Percentiles rank a stretch among this genome's conserved stretches.
These are phyloP conservation scores for Dascyllus trimaculatus DNA, from an alignment of 2,113 vertebrate genomes.

Conservation along the genomic window DNA sequence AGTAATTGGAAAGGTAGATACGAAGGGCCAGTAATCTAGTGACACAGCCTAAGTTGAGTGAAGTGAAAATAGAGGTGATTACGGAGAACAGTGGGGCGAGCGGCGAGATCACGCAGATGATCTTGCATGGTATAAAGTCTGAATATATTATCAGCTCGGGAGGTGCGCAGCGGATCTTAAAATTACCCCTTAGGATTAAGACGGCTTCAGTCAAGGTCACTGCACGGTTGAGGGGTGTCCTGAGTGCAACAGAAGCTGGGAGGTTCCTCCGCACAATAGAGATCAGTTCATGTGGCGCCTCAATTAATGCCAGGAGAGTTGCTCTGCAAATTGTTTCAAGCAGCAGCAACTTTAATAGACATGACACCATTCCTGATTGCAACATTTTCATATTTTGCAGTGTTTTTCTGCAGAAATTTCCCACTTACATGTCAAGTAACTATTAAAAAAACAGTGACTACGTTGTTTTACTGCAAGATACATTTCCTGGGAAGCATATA, in stretches of 20 bases:
- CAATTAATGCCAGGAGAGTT: background rate
- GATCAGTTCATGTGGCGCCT: constrained; percentile 10
- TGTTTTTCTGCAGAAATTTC: background rate
- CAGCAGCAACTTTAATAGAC: background rate
- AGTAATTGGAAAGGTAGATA: constrained; percentile 93
- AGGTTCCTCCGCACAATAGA: constrained; percentile 11
- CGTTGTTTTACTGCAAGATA: constrained; percentile 6
- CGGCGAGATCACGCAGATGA: constrained; percentile 17
- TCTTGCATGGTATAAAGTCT: constrained; percentile 11
- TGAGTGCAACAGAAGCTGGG: constrained; percentile 28
- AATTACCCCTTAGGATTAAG: constrained; percentile 45
- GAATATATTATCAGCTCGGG: constrained; percentile 36
- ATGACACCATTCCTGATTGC: background rate
- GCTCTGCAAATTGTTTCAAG: constrained; percentile 1
- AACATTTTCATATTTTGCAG: background rate
- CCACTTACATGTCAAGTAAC: background rate
- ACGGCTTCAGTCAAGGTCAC: constrained; percentile 59
- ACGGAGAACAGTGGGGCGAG: constrained; percentile 46
- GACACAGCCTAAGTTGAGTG: constrained; percentile 76
- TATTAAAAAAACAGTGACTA: too few relatives aligned
- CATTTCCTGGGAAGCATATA: background rate
- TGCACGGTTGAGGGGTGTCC: constrained; percentile 25
- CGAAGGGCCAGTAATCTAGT: constrained; percentile 79
- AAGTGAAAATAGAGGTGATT: constrained; percentile 72
- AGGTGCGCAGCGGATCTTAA: constrained; percentile 33